Conservation (phyloP, 92 coral and sea anemone species). For the Galaxea fascicularis region DNA sequence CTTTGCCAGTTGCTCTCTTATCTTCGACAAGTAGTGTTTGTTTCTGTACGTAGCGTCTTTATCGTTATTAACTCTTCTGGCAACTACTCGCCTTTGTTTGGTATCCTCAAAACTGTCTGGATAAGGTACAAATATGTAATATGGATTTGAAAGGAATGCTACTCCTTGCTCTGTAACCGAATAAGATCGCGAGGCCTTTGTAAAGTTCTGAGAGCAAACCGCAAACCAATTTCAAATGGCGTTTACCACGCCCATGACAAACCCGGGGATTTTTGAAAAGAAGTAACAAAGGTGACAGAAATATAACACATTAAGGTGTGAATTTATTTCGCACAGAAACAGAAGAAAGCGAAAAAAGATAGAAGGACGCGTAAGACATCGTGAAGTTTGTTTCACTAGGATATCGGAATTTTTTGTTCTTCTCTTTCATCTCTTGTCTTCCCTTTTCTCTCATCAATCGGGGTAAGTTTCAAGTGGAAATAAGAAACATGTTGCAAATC, state of each 20-base stretch:
- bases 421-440: no score
- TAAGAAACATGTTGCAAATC: no score
- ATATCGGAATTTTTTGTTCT: no score
- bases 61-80: constrained; percentile 11
- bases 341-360: constrained; percentile 7
- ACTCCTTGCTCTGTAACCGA: constrained; percentile 10
- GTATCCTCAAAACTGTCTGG: neutral
- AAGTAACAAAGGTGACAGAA: constrained; percentile 10
- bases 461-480: no score
- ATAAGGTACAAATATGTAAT: neutral
- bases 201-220: neutral
- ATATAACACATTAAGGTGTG: constrained; percentile 4
- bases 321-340: constrained; percentile 12
- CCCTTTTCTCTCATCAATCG: no score
- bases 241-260: no score
- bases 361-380: no score
- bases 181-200: constrained; percentile 36
- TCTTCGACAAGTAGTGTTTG: constrained; percentile 17
- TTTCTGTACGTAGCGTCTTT: neutral
- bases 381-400: no score
- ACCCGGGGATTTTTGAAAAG: constrained; percentile 3
- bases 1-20: neutral
- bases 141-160: neutral
- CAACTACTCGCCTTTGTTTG: constrained; percentile 22
- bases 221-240: constrained; percentile 5